A percentile compares a stretch with the other conserved stretches of the same genome.
Evolutionary conservation across 2,888 invertebrate genomes (phyloP).

Genomic region (Drosophila bunnanda): DNA sequence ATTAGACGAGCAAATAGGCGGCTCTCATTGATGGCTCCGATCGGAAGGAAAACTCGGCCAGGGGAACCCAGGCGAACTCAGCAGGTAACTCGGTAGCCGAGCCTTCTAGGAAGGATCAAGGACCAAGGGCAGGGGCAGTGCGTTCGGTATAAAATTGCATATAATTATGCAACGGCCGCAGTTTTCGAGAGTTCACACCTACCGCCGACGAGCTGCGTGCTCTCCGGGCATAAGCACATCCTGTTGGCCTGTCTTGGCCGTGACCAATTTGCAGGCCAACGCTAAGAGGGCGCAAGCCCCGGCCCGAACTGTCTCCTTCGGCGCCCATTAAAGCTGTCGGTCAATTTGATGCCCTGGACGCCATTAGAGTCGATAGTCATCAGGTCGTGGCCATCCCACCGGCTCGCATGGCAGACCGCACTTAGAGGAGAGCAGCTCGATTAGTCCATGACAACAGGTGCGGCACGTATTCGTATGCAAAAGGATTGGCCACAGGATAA

Average conservation of each 20-base stretch:
- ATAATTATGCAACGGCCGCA: conserved; percentile 71
- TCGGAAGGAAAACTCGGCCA: conserved; percentile 15
- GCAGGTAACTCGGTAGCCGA: conserved; percentile 65
- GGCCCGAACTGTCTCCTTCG: conserved; percentile 26
- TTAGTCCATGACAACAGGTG: conserved; percentile 76
- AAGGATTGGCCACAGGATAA: conserved; percentile 74
- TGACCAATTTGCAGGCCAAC: conserved; percentile 53
- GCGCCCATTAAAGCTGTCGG: conserved; percentile 51
- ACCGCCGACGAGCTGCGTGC: conserved; percentile 31
- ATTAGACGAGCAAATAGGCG: conserved; percentile 40
- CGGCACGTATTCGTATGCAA: conserved; percentile 75
- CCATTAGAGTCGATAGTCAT: conserved; percentile 73
- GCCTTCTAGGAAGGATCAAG: conserved; percentile 59
- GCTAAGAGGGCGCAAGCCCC: conserved; percentile 31
- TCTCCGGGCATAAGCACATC: conserved; percentile 36
- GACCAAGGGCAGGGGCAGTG: conserved; percentile 4
- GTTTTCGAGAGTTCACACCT: conserved; percentile 65
- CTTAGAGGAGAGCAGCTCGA: conserved; percentile 57
- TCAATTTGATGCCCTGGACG: conserved; percentile 63
- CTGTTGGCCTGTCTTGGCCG: conserved; percentile 31
- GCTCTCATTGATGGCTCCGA: conserved; percentile 47
- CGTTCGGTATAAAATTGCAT: conserved; percentile 68
- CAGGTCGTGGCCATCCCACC: conserved; percentile 57
- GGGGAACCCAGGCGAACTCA: conserved; percentile 6
- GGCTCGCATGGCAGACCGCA: conserved; percentile 65